Evolutionary conservation across 2,888 invertebrate species (phyloP), one percentile per base, ranked within the genome.

Genomic region (Synergus itoensis): DNA sequence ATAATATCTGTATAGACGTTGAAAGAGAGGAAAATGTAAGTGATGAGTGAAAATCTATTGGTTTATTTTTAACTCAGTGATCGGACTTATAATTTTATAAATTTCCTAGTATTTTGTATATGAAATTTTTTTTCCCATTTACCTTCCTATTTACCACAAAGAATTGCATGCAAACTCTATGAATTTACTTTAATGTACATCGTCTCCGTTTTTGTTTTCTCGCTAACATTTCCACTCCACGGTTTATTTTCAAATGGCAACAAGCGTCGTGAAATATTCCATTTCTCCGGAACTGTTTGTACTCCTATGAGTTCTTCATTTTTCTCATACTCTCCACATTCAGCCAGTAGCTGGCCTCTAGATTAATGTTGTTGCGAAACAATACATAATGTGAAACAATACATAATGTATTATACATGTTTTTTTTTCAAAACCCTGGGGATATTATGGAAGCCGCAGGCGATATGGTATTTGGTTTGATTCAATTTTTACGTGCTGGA

Each of bases 221-320:
- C 28, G 11, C 28, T 69, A 21, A 4, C 67, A 43, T 69, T 48
- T 45, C 48, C 28, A 69, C 69, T 48, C 48, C 12, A 16, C 43
- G 45, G 18, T 69, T 69, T 48, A 69, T 69, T 69, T 69, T 69
- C 69, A 14, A 69, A 45, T 69, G 21, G 28, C 45, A 69, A 69
- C 48, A 69, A 69, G 48, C 69, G 43, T 43, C 67, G 67, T 67
- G 67, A 67, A 67, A 43, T 67, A 67, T 67, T 67, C 67, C 67
- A 73, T 73, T 73, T 36, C 73, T 73, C 40, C 40, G 36, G 36
- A 73, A 73, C n/a, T 73, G 53, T 73, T 53, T 53, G 28, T 73
- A 48, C 69, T 28, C 9, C 48, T 53, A 53, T 28, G 16, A 40
- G 28, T 36, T 73, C 36, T 73, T 53, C 36, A 53, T 73, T 53